Evolutionary conservation across 2,888 invertebrate species (phyloP), one percentile per base, ranked within the genome.

Genomic region (Neoitamus cyanurus): DNA sequence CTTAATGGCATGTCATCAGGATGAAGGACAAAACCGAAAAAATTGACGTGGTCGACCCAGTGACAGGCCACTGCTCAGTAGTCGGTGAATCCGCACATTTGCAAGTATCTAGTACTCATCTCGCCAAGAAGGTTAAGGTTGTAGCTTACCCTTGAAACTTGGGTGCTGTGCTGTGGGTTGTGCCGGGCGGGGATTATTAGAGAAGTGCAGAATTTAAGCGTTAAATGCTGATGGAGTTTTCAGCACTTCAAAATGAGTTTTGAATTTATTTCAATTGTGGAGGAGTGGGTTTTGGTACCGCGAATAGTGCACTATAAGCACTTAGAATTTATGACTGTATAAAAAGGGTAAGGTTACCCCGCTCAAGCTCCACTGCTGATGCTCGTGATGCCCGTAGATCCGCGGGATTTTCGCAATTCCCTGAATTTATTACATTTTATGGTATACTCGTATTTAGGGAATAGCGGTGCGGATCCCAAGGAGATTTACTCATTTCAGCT

Each of bases 11-110:
- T 30, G 48, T 48, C 78, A 78, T 78, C 78, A 78, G 36, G 28
- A 70, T 4, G 30, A 70, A 70, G n/a, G 70, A 58, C 36, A 75
- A 42, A 42, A 42, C 20, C 25, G 46, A 28, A 78, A 78, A 58
- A 78, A 78, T 78, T 58, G 78, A 78, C 48, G 31, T 15, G 46
- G 78, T 28, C 77, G 46, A 78, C 78, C 78, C 78, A 31, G 78
- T 78, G 78, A 78, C 78, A 78, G 78, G 75, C 31, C 9, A 68
- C 11, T 31, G 70, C 13, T 31, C 25, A 30, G n/a, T 25, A 1
- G 13, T 28, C n/a, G n/a, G 0, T 25, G 2, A 28, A 70, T 70
- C 31, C 70, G n/a, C 6, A 30, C 70, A 70, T 31, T 70, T 70
- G 70, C 70, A 31, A 58, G 58, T 58, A 58, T 58, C 58, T 58